Evolutionary conservation across 2,888 invertebrate species (phyloP).

Genomic region (Philonicus albiceps): DNA sequence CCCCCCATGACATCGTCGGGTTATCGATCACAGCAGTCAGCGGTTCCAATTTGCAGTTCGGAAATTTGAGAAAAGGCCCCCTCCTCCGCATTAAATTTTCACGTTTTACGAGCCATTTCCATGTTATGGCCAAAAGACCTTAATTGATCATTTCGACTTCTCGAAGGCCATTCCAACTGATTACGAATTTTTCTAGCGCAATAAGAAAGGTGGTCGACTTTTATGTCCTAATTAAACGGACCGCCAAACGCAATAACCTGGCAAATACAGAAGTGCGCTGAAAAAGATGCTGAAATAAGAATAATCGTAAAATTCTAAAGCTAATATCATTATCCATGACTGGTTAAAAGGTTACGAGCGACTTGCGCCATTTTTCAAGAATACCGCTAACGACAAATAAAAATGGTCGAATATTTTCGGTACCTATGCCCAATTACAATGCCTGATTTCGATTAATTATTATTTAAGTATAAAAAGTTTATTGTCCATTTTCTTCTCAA

Average conservation of each 20-base stretch:
- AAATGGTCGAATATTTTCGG: neutral
- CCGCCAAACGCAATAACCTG: neutral
- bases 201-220: neutral
- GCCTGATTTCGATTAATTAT: neutral
- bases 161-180: neutral
- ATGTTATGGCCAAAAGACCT: neutral
- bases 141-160: slow-evolving; percentile 2
- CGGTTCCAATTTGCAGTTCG: neutral
- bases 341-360: neutral
- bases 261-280: neutral
- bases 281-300: neutral
- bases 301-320: neutral
- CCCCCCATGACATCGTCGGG: neutral
- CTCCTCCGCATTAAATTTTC: neutral
- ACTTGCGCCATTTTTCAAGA: neutral
- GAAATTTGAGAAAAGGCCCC: neutral
- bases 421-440: no score
- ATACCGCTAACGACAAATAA: neutral
- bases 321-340: neutral
- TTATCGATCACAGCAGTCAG: neutral
- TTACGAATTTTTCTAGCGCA: neutral
- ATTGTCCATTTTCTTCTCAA: no score
- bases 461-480: neutral
- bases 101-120: neutral
- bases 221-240: neutral